Percentiles rank a stretch among this genome's conserved stretches.
Evolutionary conservation across 2,888 invertebrate species (phyloP).

Genomic region (Watsonalla binaria): DNA sequence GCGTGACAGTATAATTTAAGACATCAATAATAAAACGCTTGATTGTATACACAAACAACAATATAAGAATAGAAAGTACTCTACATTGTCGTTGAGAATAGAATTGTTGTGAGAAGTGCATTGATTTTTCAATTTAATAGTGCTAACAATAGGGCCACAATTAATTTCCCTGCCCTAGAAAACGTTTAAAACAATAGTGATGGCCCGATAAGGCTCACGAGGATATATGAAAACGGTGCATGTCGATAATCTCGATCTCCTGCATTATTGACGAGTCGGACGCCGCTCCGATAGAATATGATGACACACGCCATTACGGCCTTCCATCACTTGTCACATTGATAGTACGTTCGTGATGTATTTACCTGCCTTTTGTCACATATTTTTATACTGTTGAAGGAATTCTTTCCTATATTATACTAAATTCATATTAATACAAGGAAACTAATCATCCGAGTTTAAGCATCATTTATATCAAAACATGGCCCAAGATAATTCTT

Average conservation of each 20-base stretch:
- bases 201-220: conserved; percentile 55
- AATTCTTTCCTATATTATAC: conserved; percentile 38
- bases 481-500: no score
- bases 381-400: conserved; percentile 36
- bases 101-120: background rate
- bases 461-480: no score
- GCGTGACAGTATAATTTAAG: conserved; percentile 53
- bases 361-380: conserved; percentile 46
- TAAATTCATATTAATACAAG: no score
- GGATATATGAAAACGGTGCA: conserved; percentile 65
- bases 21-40: conserved; percentile 31
- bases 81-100: background rate
- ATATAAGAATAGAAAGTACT: conserved; percentile 6
- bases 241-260: conserved; percentile 66
- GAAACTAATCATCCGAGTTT: no score
- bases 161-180: conserved; percentile 55
- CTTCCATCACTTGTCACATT: conserved; percentile 52
- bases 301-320: conserved; percentile 68
- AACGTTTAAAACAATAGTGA: conserved; percentile 67
- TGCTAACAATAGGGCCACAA: conserved; percentile 34
- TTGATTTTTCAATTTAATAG: conserved; percentile 2
- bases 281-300: conserved; percentile 64
- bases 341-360: conserved; percentile 57
- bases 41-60: conserved; percentile 11
- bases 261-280: conserved; percentile 69